Percentiles rank a stretch among this genome's conserved stretches.
Conservation (phyloP, 2,113 vertebrate genomes). For the Rhabdomys dilectus region DNA sequence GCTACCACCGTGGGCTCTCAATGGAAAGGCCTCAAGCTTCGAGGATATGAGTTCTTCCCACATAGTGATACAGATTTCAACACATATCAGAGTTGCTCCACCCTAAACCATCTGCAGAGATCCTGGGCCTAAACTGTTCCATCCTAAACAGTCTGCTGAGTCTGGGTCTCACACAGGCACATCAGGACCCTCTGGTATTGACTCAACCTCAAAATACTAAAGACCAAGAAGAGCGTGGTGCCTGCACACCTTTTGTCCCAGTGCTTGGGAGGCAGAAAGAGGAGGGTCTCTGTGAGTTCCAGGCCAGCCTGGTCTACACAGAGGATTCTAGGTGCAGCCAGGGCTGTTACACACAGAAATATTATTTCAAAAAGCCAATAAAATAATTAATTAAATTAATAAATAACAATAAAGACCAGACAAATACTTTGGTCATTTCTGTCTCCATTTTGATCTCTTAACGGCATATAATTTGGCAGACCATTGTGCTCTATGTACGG, state of each 20-base stretch:
- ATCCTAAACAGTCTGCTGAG: not conserved
- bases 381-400: too few relatives aligned
- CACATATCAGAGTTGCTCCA: not conserved
- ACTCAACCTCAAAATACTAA: constrained; percentile 51
- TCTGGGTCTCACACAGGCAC: constrained; percentile 40
- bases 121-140: not conserved
- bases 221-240: too few relatives aligned
- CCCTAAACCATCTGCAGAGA: not conserved
- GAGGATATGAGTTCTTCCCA: constrained; percentile 16
- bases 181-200: constrained; percentile 5
- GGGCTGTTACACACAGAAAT: too few relatives aligned
- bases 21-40: not conserved
- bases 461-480: not conserved
- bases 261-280: too few relatives aligned
- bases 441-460: not conserved
- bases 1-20: too few relatives aligned
- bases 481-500: not conserved
- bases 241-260: too few relatives aligned
- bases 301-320: too few relatives aligned
- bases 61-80: constrained; percentile 14
- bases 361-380: too few relatives aligned
- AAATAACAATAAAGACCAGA: not conserved
- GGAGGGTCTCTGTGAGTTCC: too few relatives aligned
- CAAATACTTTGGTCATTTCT: constrained; percentile 27
- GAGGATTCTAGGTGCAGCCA: too few relatives aligned